Conservation (phyloP, 2,797 vertebrate species). For the Periparus ater region DNA sequence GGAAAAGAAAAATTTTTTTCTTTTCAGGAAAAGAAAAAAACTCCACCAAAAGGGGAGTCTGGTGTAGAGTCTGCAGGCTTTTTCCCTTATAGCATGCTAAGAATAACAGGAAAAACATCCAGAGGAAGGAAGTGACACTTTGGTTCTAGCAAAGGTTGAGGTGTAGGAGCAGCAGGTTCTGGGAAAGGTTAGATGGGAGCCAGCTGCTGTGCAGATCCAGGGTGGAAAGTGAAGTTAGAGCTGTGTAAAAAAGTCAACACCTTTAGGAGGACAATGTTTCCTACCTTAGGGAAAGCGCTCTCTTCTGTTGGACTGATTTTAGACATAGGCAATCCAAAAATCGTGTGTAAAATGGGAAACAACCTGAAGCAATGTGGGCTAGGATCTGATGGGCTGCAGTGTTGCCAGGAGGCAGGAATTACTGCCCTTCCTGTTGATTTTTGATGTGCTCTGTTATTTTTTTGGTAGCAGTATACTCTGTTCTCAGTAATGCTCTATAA, state of each 20-base stretch:
- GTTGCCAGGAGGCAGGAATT: background rate
- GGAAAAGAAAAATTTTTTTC: too few species aligned
- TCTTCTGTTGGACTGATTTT: background rate
- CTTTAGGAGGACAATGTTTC: background rate
- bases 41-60: background rate
- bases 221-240: background rate
- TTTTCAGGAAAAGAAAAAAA: too few species aligned
- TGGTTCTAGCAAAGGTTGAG: background rate
- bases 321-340: background rate
- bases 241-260: background rate
- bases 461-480: background rate
- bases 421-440: background rate
- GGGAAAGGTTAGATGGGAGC: background rate
- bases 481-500: background rate
- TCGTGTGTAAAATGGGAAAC: background rate
- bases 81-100: background rate
- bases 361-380: background rate
- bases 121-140: background rate
- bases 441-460: background rate
- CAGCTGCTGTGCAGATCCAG: background rate
- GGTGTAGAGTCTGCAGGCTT: background rate
- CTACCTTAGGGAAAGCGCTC: rapidly evolving
- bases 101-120: background rate
- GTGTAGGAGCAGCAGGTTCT: background rate
- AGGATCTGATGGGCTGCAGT: background rate